A percentile compares a stretch with the other conserved stretches of the same genome.
phyloP scores from a whole-genome alignment of 2,888 invertebrate species.

The Branchellion lobata region DNA sequence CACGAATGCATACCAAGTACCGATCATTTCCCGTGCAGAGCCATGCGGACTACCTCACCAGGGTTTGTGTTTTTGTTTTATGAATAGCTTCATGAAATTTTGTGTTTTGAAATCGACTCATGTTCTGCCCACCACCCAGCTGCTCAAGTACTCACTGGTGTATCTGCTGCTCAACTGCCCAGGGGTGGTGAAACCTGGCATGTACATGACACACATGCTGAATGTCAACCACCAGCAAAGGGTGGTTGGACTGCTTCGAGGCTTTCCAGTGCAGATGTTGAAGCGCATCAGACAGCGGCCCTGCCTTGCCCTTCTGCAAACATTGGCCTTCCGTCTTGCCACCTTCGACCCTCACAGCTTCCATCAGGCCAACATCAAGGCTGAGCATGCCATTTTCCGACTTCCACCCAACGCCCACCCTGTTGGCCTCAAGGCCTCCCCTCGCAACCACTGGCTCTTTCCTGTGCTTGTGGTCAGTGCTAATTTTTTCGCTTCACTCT shows the following conservation, averaged over 20 bases:
- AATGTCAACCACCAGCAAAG: slow-evolving; percentile 56
- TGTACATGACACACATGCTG: slow-evolving; percentile 53
- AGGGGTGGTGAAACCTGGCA: slow-evolving; percentile 53
- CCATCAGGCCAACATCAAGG: slow-evolving; percentile 55
- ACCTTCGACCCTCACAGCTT: slow-evolving; percentile 54
- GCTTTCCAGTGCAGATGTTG: slow-evolving; percentile 59
- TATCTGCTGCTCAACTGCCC: slow-evolving; percentile 57
- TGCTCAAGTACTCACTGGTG: slow-evolving; percentile 57
- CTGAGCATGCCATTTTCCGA: slow-evolving; percentile 57
- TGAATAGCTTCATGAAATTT: background rate
- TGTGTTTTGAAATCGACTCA: background rate
- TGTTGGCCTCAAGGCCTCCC: slow-evolving; percentile 57
- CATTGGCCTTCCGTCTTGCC: slow-evolving; percentile 56
- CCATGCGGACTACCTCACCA: slow-evolving; percentile 56
- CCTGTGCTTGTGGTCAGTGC: slow-evolving; percentile 60
- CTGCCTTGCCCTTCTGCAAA: slow-evolving; percentile 57
- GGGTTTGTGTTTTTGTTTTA: slow-evolving; percentile 52
- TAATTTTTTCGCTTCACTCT: background rate
- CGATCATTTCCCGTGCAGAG: slow-evolving; percentile 55
- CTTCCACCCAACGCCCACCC: slow-evolving; percentile 56
- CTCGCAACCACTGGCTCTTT: slow-evolving; percentile 62
- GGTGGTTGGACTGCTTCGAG: slow-evolving; percentile 57
- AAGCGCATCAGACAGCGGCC: slow-evolving; percentile 58
- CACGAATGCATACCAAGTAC: slow-evolving; percentile 56
- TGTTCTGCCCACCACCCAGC: background rate